Percentiles rank a stretch among this genome's conserved stretches.
These are phyloP conservation scores for Saxidomus purpurata DNA, from an alignment of 1,140 invertebrate genomes.

Conservation along the genomic window DNA sequence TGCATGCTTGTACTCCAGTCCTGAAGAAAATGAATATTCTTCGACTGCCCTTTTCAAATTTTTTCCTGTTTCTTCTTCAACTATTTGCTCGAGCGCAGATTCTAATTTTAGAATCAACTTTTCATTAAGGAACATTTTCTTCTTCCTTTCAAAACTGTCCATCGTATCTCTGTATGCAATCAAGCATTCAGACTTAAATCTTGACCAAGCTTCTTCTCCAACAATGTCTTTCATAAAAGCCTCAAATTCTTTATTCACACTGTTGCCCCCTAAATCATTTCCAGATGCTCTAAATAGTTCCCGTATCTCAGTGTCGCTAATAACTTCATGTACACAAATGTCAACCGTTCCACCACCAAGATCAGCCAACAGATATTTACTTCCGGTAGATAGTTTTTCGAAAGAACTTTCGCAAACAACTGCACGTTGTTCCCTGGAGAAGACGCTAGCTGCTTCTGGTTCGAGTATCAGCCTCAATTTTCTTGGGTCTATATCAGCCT, in stretches of 20 bases:
- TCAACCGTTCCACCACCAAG: conserved; percentile 55
- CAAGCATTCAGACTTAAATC: neutral
- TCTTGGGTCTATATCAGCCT: conserved; percentile 57
- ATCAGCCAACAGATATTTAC: conserved; percentile 62
- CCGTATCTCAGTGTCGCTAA: neutral
- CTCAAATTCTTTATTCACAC: neutral
- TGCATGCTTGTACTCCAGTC: neutral
- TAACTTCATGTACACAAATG: conserved; percentile 2
- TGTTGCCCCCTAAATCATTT: neutral
- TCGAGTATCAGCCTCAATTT: conserved; percentile 55
- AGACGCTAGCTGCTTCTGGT: conserved; percentile 66
- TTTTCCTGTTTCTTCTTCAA: neutral
- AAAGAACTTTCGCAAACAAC: too few species aligned
- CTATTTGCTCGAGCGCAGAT: neutral
- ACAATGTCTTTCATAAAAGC: neutral
- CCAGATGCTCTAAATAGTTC: neutral
- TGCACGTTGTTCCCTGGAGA: conserved; percentile 43
- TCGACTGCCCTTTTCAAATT: neutral
- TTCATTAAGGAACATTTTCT: neutral
- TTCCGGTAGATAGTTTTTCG: neutral
- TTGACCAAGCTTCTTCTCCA: neutral
- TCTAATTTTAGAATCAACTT: neutral
- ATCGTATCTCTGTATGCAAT: neutral
- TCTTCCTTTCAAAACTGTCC: neutral
- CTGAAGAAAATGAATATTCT: neutral